phyloP scores from a whole-genome alignment of 2,113 vertebrate species.

The Ameiurus melas region DNA sequence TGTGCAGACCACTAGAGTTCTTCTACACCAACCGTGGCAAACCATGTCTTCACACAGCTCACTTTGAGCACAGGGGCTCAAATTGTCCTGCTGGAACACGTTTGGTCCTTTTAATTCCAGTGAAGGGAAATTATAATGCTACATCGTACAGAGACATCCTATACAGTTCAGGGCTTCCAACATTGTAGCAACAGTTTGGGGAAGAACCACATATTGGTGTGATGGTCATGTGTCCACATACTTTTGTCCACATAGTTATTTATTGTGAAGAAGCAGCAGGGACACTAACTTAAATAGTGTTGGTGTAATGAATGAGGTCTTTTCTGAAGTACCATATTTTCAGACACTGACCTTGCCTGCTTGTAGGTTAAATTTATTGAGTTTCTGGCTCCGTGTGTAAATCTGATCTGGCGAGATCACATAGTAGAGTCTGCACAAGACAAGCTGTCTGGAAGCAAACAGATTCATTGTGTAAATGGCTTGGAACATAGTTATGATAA shows the following conservation, averaged over 20 bases:
- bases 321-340: neutral
- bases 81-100: neutral
- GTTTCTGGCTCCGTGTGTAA: constrained; percentile 21
- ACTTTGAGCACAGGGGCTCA: neutral
- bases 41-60: neutral
- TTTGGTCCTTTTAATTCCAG: neutral
- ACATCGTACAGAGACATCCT: neutral
- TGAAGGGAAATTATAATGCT: neutral
- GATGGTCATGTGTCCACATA: neutral
- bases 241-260: neutral
- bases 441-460: neutral
- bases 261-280: neutral
- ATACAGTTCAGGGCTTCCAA: neutral
- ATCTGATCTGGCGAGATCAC: constrained; percentile 25
- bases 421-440: neutral
- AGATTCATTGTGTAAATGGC: constrained; percentile 6
- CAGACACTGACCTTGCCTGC: constrained; percentile 11
- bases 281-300: neutral
- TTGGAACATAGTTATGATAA: constrained; percentile 1
- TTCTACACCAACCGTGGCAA: neutral
- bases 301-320: constrained; percentile 4
- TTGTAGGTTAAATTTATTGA: constrained; percentile 20
- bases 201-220: neutral
- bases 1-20: neutral
- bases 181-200: neutral